Evolutionary conservation across 2,888 invertebrate genomes (phyloP), one percentile per base, ranked within the genome.

Genomic region (Ochropleura plecta): DNA sequence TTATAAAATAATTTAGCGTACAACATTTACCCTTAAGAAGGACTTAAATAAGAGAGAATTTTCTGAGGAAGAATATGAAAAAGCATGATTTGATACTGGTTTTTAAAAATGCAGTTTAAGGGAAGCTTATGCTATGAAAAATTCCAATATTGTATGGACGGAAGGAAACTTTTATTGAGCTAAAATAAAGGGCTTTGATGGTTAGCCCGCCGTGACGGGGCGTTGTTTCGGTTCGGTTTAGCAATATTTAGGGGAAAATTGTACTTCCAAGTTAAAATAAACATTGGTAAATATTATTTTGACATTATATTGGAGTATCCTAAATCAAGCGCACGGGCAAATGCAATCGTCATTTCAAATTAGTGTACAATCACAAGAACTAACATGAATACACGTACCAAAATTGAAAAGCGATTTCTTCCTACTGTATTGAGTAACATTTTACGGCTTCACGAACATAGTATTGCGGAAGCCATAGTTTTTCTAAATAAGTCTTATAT

Each of bases 81-180:
- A 85, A 81, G 79, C 78, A 44, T 78, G 64, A 73, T 64, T 65
- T 66, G 67, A 64, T 68, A 84, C 76, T 82, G 87, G 89, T 83
- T 86, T 73, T 81, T 76, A 40, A 81, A 93, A 94, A 94, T 93
- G 93, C 91, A 90, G 83, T 82, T 59, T 7, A 67, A 84, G 85
- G 87, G 84, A 92, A 93, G 94, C 94, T 94, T 95, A 95, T 83
- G 89, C 92, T 94, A 94, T 93, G 91, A 92, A 92, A 81, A 93
- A 92, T 92, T 94, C 92, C 91, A 92, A 92, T 90, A 89, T 91
- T 88, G 85, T 85, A 88, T 96, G 96, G 96, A 96, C 96, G 96
- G 96, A 96, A 96, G 95, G 95, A 92, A 93, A 92, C 86, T 90
- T 90, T 89, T 91, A 86, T 94, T 95, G 95, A 95, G 95, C 95